Conservation (phyloP, 2,888 invertebrate species). For the Dynastes maya region DNA sequence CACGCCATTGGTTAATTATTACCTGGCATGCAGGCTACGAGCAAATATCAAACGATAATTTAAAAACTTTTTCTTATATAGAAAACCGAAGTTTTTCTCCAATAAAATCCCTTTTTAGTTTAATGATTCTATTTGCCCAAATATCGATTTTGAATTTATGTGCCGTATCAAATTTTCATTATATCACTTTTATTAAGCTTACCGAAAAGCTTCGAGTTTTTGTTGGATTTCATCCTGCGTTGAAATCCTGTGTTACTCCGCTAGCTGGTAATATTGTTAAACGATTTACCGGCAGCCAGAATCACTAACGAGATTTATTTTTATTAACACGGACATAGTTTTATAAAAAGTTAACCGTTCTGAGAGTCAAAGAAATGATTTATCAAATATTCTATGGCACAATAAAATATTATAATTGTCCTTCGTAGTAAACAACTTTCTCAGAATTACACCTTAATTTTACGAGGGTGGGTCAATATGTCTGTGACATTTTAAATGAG, state of each 20-base stretch:
- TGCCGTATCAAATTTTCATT: conserved; percentile 30
- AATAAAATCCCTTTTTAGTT: conserved; percentile 53
- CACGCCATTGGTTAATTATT: conserved; percentile 60
- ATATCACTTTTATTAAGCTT: conserved; percentile 23
- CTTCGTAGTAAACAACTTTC: too few species aligned
- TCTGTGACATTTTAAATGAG: too few species aligned
- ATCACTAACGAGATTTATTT: too few species aligned
- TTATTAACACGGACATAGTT: too few species aligned
- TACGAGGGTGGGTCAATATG: too few species aligned
- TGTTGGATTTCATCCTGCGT: neutral
- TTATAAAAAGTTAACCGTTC: too few species aligned
- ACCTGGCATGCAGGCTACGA: conserved; percentile 58
- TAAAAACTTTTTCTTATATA: conserved; percentile 58
- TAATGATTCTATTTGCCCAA: conserved; percentile 45
- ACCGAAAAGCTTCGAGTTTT: conserved; percentile 10
- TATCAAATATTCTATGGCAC: too few species aligned
- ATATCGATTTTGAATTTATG: conserved; percentile 45
- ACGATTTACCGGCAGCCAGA: neutral
- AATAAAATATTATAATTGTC: too few species aligned
- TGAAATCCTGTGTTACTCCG: neutral
- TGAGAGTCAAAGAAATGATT: too few species aligned
- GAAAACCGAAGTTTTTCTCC: conserved; percentile 46
- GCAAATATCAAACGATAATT: conserved; percentile 57
- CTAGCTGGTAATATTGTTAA: neutral
- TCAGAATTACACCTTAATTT: too few species aligned